phyloP scores from a whole-genome alignment of 2,113 vertebrate genomes.

The Nematolebias whitei region DNA sequence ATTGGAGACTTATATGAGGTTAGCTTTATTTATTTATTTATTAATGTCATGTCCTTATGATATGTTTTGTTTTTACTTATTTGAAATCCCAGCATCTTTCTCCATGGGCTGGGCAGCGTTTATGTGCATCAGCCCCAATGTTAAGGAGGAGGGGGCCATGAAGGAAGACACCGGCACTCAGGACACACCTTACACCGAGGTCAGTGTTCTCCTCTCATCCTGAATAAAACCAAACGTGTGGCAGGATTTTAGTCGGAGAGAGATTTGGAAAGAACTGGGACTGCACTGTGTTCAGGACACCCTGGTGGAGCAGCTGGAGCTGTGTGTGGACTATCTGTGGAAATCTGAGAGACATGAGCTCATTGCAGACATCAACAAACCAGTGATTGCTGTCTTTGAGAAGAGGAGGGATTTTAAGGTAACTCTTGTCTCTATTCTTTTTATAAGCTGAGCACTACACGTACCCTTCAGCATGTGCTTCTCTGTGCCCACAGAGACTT shows the following conservation, averaged over 20 bases:
- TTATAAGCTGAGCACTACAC: too few relatives aligned
- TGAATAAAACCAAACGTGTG: not conserved
- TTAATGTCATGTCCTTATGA: slow-evolving; percentile 8
- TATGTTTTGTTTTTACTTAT: slow-evolving; percentile 26
- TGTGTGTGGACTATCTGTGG: slow-evolving; percentile 97
- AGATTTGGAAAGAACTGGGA: too few relatives aligned
- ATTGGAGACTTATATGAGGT: not conserved
- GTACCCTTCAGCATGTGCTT: slow-evolving; percentile 5
- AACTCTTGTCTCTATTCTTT: too few relatives aligned
- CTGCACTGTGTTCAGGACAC: slow-evolving; percentile 80
- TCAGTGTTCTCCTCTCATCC: slow-evolving; percentile 54
- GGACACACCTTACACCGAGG: slow-evolving; percentile 97
- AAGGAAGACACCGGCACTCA: slow-evolving; percentile 97
- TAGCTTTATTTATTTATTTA: not conserved
- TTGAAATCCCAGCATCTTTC: slow-evolving; percentile 85
- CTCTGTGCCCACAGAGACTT: slow-evolving; percentile 80
- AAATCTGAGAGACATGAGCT: slow-evolving; percentile 96
- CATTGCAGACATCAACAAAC: slow-evolving; percentile 97
- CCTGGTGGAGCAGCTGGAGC: slow-evolving; percentile 93
- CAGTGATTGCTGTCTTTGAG: slow-evolving; percentile 95
- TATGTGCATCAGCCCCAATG: slow-evolving; percentile 94
- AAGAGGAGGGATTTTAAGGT: slow-evolving; percentile 98
- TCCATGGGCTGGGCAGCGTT: slow-evolving; percentile 99
- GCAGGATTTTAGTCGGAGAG: not conserved
- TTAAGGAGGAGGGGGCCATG: slow-evolving; percentile 98